Conservation (phyloP, 2,797 vertebrate genomes). For the Scleropages formosus region DNA sequence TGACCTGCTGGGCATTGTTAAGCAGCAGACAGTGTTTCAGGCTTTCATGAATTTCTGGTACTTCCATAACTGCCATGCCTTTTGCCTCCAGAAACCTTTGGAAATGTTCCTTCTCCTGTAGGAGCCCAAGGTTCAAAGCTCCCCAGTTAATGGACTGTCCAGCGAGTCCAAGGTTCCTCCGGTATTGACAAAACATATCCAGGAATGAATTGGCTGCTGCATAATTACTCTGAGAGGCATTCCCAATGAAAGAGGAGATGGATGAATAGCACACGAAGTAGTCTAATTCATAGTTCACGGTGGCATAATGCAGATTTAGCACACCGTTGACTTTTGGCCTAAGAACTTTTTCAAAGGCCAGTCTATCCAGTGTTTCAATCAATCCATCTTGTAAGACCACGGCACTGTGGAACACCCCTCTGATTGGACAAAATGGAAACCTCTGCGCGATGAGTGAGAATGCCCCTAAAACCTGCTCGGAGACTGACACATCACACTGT, state of each 20-base stretch:
- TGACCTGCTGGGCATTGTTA: slow-evolving; percentile 75
- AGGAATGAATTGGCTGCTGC: slow-evolving; percentile 85
- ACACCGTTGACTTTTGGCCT: slow-evolving; percentile 79
- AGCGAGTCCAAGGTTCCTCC: slow-evolving; percentile 74
- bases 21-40: slow-evolving; percentile 67
- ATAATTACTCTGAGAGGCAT: slow-evolving; percentile 78
- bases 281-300: slow-evolving; percentile 70
- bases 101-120: slow-evolving; percentile 71
- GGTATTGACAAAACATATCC: slow-evolving; percentile 78
- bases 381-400: slow-evolving; percentile 74
- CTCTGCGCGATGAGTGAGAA: slow-evolving; percentile 58
- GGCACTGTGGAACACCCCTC: slow-evolving; percentile 84
- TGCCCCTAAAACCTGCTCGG: slow-evolving; percentile 62
- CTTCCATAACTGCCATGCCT: slow-evolving; percentile 73
- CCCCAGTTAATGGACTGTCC: slow-evolving; percentile 86
- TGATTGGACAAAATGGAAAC: slow-evolving; percentile 67
- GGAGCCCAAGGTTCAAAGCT: slow-evolving; percentile 77
- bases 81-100: slow-evolving; percentile 74
- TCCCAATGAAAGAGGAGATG: slow-evolving; percentile 78
- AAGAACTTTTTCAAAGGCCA: slow-evolving; percentile 74
- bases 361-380: slow-evolving; percentile 67
- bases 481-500: slow-evolving; percentile 71
- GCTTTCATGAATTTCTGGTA: slow-evolving; percentile 68
- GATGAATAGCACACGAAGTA: slow-evolving; percentile 87
- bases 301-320: slow-evolving; percentile 79